Evolutionary conservation across 2,113 vertebrate species (phyloP), one percentile per base, ranked within the genome.

Genomic region (rat (Rattus norvegicus)): DNA sequence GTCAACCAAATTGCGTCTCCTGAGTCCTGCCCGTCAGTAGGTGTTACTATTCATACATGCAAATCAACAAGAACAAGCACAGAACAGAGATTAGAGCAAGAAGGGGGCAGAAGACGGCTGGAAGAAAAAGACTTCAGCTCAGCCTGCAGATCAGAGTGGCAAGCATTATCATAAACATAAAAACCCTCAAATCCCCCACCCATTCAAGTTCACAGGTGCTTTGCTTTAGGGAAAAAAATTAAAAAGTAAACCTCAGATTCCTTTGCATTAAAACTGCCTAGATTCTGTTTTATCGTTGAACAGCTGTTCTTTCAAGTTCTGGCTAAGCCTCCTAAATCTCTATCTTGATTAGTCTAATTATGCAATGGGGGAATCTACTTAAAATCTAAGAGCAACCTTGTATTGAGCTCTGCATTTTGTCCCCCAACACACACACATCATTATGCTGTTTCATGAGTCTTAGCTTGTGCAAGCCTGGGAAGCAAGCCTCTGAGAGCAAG

Each of bases 41-140:
- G 79, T 95, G 97, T 97, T 97, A 95, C 94, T 97, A 97, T 98
- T 98, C 96, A 97, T 96, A 97, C 94, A 97, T 92, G 94, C 94
- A 98, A 96, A 97, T 97, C 94, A 88, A 95, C 93, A 95, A 88
- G 92, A 84, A 47, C 69, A 63, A 93, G 93, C 63, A 54, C 92
- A 24, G 75, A 93, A 88, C 52, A 69, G 90, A 95, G 94, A 96
- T 94, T 96, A 93, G 94, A 91, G 81, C 79, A 14, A 86, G n/a
- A 92, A 67, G 73, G 36, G 88, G 65, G 85, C 80, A 61, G 90
- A 94, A 89, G 69, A 96, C 28, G 30, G 92, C 88, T 88, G 75
- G 22, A 90, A 81, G 92, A 90, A 96, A 67, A 96, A 89, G 91
- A 39, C 89, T 95, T 91, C 56, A 56, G 94, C 47, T 94, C 95